Conservation (phyloP, 2,113 vertebrate genomes). For the Camelus dromedarius region DNA sequence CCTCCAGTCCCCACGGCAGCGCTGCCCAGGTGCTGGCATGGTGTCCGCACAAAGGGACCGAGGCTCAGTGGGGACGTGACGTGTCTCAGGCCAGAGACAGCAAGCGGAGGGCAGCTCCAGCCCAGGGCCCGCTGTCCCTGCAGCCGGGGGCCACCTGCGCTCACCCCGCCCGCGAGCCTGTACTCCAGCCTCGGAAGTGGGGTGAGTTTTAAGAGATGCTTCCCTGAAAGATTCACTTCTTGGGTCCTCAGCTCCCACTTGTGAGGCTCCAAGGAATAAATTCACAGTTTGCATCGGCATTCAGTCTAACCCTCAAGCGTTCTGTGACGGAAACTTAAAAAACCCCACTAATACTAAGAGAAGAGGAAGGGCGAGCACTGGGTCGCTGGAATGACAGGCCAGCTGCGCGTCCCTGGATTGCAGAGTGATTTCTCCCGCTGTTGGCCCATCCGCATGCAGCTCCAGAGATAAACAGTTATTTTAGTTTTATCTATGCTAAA, state of each 20-base stretch:
- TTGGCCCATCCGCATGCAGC: neutral
- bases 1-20: accelerated
- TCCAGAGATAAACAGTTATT: neutral
- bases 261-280: neutral
- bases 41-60: neutral
- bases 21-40: accelerated
- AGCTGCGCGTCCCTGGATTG: neutral
- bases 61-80: accelerated
- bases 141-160: accelerated
- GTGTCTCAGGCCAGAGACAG: neutral
- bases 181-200: neutral
- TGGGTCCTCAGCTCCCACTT: neutral
- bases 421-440: neutral
- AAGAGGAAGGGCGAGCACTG: neutral
- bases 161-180: accelerated
- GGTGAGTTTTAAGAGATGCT: accelerated
- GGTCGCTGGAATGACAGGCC: accelerated
- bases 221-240: neutral
- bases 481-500: neutral
- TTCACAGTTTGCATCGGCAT: neutral
- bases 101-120: accelerated
- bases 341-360: neutral
- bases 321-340: neutral
- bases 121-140: accelerated
- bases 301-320: neutral